Conservation (phyloP, 2,113 vertebrate species). For the Gallinago undulata region DNA sequence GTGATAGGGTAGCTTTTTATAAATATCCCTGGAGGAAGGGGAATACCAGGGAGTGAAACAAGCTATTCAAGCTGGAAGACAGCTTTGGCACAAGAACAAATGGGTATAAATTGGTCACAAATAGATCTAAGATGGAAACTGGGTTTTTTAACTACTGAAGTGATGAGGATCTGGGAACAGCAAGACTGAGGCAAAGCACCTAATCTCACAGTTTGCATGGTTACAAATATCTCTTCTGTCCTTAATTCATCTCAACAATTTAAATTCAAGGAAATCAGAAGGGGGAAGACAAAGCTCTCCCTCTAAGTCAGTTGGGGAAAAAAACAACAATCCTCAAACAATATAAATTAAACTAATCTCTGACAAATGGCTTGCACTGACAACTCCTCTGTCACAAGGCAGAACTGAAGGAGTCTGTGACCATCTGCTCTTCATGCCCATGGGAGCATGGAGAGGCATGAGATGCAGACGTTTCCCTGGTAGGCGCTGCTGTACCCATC, state of each 20-base stretch:
- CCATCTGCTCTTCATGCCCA: neutral
- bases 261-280: neutral
- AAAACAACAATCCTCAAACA: neutral
- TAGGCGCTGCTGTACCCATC: neutral
- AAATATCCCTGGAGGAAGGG: neutral
- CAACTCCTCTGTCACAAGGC: neutral
- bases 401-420: neutral
- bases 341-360: neutral
- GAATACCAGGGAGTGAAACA: neutral
- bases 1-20: neutral
- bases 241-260: neutral
- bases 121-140: neutral
- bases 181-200: neutral
- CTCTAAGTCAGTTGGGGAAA: neutral
- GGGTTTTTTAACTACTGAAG: neutral
- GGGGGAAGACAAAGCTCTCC: fast-evolving
- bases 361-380: neutral
- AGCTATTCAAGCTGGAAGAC: neutral
- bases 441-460: neutral
- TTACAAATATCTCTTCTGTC: neutral
- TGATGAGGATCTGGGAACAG: neutral
- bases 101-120: neutral
- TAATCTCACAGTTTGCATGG: neutral
- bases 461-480: neutral
- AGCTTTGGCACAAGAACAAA: conserved; percentile 6